Conservation (phyloP, 2,888 invertebrate species). For the Ichneumoninae sp. region DNA sequence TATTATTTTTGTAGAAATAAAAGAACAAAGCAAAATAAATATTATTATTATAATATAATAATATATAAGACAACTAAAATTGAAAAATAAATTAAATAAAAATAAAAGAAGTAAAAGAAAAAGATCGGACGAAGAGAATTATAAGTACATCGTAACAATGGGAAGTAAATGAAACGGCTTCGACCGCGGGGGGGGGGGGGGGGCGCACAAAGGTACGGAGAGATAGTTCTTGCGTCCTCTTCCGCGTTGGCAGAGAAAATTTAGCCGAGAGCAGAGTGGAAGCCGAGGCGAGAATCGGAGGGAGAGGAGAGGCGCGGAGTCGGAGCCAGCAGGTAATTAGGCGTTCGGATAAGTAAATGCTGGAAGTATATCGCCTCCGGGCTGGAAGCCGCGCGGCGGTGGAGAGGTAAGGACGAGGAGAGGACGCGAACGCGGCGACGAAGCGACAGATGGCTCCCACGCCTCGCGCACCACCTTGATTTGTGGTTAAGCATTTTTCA, state of each 20-base stretch:
- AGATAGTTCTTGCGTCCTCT: background rate
- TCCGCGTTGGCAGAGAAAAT: conserved; percentile 25
- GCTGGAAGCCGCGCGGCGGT: conserved; percentile 50
- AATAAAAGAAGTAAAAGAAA: background rate
- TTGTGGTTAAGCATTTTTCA: conserved; percentile 83
- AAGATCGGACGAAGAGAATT: conserved; percentile 7
- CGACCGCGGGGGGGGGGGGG: background rate
- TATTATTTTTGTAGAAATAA: too few species aligned
- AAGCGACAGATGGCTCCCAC: conserved; percentile 77
- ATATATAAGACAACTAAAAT: too few species aligned
- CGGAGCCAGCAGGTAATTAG: conserved; percentile 71
- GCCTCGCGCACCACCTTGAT: conserved; percentile 79
- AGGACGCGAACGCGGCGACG: conserved; percentile 61
- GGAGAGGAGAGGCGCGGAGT: conserved; percentile 5
- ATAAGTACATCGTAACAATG: background rate
- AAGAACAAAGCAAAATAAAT: too few species aligned
- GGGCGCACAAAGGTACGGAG: background rate
- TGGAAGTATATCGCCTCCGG: conserved; percentile 72
- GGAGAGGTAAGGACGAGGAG: conserved; percentile 48
- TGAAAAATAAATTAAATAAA: too few species aligned
- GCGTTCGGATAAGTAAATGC: conserved; percentile 71
- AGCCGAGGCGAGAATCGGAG: background rate
- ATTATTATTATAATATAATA: too few species aligned
- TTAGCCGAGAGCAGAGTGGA: conserved; percentile 4
- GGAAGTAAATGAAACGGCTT: background rate